Evolutionary conservation across 2,888 invertebrate genomes (phyloP).

Genomic region (Palloptera scutellata): DNA sequence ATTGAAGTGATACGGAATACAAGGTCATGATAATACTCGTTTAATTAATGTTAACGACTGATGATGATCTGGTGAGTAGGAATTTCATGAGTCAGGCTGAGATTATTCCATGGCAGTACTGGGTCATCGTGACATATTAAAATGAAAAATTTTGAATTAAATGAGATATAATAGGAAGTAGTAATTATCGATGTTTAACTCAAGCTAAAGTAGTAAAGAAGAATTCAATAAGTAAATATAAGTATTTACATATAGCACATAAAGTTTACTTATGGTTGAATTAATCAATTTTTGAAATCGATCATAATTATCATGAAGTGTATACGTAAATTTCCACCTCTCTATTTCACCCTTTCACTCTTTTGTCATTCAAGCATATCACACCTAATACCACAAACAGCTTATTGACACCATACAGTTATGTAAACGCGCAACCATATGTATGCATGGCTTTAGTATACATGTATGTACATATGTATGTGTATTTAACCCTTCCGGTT

Average conservation of each 20-base stretch:
- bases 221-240: conserved; percentile 6
- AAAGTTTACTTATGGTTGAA: not conserved
- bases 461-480: not conserved
- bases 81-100: too few relatives aligned
- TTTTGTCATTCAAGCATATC: conserved; percentile 33
- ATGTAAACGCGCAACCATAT: too few relatives aligned
- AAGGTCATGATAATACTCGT: too few relatives aligned
- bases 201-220: not conserved
- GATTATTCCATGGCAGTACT: too few relatives aligned
- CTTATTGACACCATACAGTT: conserved; percentile 47
- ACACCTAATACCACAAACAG: conserved; percentile 43
- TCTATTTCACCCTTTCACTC: too few relatives aligned
- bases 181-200: not conserved
- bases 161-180: conserved; percentile 3
- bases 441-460: not conserved
- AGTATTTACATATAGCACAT: conserved; percentile 5
- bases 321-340: too few relatives aligned
- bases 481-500: not conserved
- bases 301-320: too few relatives aligned
- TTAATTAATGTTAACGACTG: too few relatives aligned
- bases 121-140: too few relatives aligned
- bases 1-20: too few relatives aligned
- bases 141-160: not conserved
- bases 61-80: too few relatives aligned
- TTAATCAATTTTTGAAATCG: too few relatives aligned